These are phyloP conservation scores for Rhamnusium bicolor DNA, from an alignment of 2,888 invertebrate genomes.

Conservation along the genomic window DNA sequence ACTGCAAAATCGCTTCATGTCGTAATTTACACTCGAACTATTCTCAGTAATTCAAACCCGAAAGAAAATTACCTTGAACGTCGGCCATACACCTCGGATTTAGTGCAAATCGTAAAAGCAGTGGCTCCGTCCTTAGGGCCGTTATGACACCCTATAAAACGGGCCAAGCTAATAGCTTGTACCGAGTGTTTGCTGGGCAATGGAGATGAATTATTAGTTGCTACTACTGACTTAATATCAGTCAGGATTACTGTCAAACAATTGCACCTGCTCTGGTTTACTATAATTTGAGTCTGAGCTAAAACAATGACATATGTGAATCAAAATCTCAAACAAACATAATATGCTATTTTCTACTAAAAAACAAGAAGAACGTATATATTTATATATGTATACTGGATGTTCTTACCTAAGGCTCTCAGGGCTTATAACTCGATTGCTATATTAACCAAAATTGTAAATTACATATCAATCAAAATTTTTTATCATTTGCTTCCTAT, in stretches of 20 bases:
- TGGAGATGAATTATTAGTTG: conserved; percentile 12
- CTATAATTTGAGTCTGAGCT: conserved; percentile 3
- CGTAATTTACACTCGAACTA: conserved; percentile 67
- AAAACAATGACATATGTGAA: background rate
- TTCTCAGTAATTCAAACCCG: conserved; percentile 66
- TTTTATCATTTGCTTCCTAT: too few relatives aligned
- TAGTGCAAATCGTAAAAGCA: conserved; percentile 56
- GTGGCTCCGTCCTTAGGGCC: conserved; percentile 51
- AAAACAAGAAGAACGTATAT: background rate
- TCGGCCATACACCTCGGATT: conserved; percentile 63
- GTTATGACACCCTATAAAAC: conserved; percentile 63
- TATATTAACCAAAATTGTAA: too few relatives aligned
- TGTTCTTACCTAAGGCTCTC: too few relatives aligned
- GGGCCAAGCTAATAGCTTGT: conserved; percentile 34
- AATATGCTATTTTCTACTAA: background rate
- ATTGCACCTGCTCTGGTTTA: conserved; percentile 13
- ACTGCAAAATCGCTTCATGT: conserved; percentile 63
- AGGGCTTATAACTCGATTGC: too few relatives aligned
- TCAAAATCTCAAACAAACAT: background rate
- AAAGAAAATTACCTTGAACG: conserved; percentile 66
- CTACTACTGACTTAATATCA: conserved; percentile 14
- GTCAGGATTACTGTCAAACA: conserved; percentile 26
- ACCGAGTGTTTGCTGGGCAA: conserved; percentile 1
- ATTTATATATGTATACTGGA: too few relatives aligned
- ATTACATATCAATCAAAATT: too few relatives aligned